Evolutionary conservation across 2,888 invertebrate species (phyloP), one percentile per base, ranked within the genome.

Genomic region (Noctua janthe): DNA sequence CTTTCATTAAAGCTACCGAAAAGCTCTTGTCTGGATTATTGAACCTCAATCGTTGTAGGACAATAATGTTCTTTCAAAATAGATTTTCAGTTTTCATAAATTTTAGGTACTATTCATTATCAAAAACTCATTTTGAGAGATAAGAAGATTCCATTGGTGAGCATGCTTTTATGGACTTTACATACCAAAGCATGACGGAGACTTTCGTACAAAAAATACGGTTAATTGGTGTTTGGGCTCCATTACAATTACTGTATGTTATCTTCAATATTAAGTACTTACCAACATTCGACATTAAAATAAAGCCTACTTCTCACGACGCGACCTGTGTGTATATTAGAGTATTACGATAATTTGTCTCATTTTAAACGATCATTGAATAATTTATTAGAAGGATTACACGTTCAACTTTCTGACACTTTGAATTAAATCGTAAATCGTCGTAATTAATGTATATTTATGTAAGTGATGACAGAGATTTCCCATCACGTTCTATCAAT

Each of bases 401-500:
- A 20, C 56, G 62, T 13, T 20, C 11, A 17, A 81, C 39, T 67
- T 71, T 72, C 54, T 49, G 69, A 81, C 43, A 35, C 17, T 49
- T 29, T 2, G 3, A 49, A 64, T 29, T 56, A n/a, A 49, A 72
- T 74, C 15, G 1, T 80, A 82, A 62, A 54, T 66, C 23, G 78
- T 84, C 56, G 20, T 84, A 66, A 84, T 51, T 15, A 56, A 69
- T 59, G 59, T 39, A 77, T 54, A 83, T 69, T 54, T 77, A 81
- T 62, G 64, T 51, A n/a, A 17, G 56, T 29, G 39, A 49, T 72
- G 82, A 71, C 54, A 56, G 49, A 51, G 62, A 15, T 71, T 74
- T 69, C 64, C 71, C 76, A 71, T 54, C 15, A 23, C 23, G 29
- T 13, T 23, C 29, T 66, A 23, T 35, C 10, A 51, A 35, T 71